Evolutionary conservation across 2,797 vertebrate species (phyloP), one percentile per base, ranked within the genome.

Genomic region (Karalla daura): DNA sequence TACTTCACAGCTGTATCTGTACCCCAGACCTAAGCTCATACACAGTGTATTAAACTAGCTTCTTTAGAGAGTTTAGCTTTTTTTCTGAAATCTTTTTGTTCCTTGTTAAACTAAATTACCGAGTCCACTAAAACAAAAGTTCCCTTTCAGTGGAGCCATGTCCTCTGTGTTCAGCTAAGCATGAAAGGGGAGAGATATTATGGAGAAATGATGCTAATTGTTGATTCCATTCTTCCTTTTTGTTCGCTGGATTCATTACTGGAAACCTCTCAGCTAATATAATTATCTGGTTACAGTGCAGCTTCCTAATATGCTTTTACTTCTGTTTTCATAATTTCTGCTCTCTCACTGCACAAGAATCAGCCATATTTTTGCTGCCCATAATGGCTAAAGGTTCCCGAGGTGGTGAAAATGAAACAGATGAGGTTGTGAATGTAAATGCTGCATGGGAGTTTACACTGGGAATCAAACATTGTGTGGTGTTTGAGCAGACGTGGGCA

Each of bases 381-480:
- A 30, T 32, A 24, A 27, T 1, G 18, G 13, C 17, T 25, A 63
- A 46, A 33, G 18, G 7, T 14, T 55, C n/a, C n/a, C 3, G n/a
- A 25, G 9, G 44, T 50, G 23, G 20, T 14, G 32, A 27, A 52
- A 54, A 45, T 17, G 15, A 52, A 55, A 50, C 50, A 39, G 50
- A 53, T 33, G 53, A 71, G 60, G 58, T 11, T 21, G 15, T 33
- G 23, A 33, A 28, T 37, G 41, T 55, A 46, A 84, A 61, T 24
- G 37, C 21, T 49, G 49, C 54, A 25, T 58, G 40, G 10, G 36
- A 43, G 49, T 56, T 25, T 73, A 49, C 39, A 23, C 17, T 13
- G 45, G 23, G 36, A 61, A 58, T 70, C 52, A 71, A 76, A 80
- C 52, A 41, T 49, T 44, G 43, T 46, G 32, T n/a, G 61, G 56